Evolutionary conservation across 2,797 vertebrate genomes (phyloP), one percentile per base, ranked within the genome.

Genomic region (Gadopsis bispinosus): DNA sequence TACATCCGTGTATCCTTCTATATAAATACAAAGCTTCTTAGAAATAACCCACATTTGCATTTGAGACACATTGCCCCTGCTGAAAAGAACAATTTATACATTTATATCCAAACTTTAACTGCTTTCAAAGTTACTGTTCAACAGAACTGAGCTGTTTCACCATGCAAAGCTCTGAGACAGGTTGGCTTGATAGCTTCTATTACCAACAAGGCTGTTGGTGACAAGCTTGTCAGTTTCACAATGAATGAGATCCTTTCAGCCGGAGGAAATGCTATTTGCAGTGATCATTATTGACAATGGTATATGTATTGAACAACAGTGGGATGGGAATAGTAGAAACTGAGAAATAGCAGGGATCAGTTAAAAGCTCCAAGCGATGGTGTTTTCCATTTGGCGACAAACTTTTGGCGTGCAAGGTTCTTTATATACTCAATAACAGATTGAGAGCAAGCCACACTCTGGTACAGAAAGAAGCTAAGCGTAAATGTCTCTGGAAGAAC

Each of bases 211-310:
- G 59, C 41, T 73, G 83, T 77, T 73, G 72, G 77, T 63, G 87
- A 85, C 77, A 56, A 67, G 75, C 75, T 73, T 77, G 79, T 84
- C 81, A 74, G 31, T 45, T 53, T 48, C 70, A 79, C 65, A 77
- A 60, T 73, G 73, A 74, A 74, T 12, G 17, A 68, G 26, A 67
- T 70, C 53, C 74, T 75, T 79, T 84, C 69, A 79, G 74, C 53
- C 31, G 3, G 58, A 58, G 62, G 71, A 77, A 47, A 73, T 47
- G 80, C 29, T 69, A 65, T 79, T 75, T 41, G 59, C 63, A 54
- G 56, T 41, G 64, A 77, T 76, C 71, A 14, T 45, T 53, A 39
- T 29, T 3, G 4, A 76, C 66, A 54, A 50, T 41, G 45, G 47
- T 35, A 10, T 19, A 35, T 35, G 48, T 64, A 68, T 10, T 19